Evolutionary conservation across 2,797 vertebrate species (phyloP).

Genomic region (Tokudaia muenninki): DNA sequence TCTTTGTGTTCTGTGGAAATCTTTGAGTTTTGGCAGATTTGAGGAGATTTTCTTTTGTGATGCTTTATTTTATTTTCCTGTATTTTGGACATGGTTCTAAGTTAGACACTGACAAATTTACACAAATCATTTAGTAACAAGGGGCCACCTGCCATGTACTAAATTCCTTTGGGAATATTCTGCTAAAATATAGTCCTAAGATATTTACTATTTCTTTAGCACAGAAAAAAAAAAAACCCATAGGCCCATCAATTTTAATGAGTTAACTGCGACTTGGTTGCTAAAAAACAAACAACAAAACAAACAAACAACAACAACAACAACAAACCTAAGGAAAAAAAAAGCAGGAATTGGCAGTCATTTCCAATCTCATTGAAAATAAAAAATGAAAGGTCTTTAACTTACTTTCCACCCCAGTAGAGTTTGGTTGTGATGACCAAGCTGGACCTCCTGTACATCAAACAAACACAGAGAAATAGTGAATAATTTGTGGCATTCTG

Average conservation of each 20-base stretch:
- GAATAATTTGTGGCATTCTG: not conserved
- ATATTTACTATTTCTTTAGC: conserved; percentile 26
- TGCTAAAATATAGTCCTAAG: conserved; percentile 48
- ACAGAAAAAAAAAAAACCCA: not conserved
- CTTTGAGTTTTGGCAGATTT: conserved; percentile 64
- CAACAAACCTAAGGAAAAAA: not conserved
- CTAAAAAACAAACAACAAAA: not conserved
- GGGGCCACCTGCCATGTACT: not conserved
- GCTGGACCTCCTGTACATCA: conserved; percentile 93
- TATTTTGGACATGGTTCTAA: conserved; percentile 67
- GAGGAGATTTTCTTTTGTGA: conserved; percentile 60
- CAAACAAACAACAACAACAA: not conserved
- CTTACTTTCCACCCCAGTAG: conserved; percentile 99
- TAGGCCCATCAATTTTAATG: conserved; percentile 38
- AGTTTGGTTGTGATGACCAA: conserved; percentile 99
- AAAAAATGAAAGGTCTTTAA: conserved; percentile 67
- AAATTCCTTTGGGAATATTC: conserved; percentile 17
- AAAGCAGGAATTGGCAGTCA: conserved; percentile 22
- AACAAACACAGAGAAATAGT: conserved; percentile 64
- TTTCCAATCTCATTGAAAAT: not conserved
- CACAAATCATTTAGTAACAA: conserved; percentile 59
- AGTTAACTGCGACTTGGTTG: not conserved
- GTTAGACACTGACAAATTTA: conserved; percentile 64
- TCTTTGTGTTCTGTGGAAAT: conserved; percentile 46
- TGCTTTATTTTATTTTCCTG: conserved; percentile 62